phyloP scores from a whole-genome alignment of 2,888 invertebrate species.

The Caenorhabditis japonica region DNA sequence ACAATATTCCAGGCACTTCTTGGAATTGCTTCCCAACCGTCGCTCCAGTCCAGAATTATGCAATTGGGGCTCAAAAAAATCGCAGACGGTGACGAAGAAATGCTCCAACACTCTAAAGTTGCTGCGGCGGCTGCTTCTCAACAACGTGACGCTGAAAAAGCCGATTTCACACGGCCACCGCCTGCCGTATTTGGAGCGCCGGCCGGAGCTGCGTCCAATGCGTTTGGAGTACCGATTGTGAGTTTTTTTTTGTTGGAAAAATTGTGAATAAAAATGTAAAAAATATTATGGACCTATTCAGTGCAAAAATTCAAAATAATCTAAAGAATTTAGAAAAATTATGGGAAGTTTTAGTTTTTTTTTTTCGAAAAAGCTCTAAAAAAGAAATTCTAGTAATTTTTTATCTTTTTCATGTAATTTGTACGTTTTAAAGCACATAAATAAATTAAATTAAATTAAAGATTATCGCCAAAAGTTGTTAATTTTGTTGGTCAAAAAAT shows the following conservation, averaged over 20 bases:
- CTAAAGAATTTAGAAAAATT: not conserved
- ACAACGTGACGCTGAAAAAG: not conserved
- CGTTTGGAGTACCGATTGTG: slow-evolving; percentile 6
- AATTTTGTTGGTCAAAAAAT: too few relatives aligned
- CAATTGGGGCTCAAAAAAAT: slow-evolving; percentile 44
- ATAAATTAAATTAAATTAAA: too few relatives aligned
- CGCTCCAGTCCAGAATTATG: slow-evolving; percentile 45
- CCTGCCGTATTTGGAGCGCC: slow-evolving; percentile 7
- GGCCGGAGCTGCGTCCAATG: not conserved
- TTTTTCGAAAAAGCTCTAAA: too few relatives aligned
- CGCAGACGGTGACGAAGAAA: slow-evolving; percentile 31
- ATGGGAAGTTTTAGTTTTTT: not conserved
- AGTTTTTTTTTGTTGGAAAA: not conserved
- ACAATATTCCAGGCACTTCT: slow-evolving; percentile 22
- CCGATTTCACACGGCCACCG: not conserved
- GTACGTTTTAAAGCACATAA: too few relatives aligned
- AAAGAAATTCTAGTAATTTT: too few relatives aligned
- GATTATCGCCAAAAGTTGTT: too few relatives aligned
- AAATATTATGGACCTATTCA: not conserved
- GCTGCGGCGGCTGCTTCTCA: not conserved
- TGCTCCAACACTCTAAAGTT: slow-evolving; percentile 2
- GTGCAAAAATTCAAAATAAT: not conserved
- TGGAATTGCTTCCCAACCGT: slow-evolving; percentile 42
- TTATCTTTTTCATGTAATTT: too few relatives aligned
- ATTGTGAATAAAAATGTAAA: too few relatives aligned